phyloP scores from a whole-genome alignment of 2,888 invertebrate species.

The Rutpela maculata region DNA sequence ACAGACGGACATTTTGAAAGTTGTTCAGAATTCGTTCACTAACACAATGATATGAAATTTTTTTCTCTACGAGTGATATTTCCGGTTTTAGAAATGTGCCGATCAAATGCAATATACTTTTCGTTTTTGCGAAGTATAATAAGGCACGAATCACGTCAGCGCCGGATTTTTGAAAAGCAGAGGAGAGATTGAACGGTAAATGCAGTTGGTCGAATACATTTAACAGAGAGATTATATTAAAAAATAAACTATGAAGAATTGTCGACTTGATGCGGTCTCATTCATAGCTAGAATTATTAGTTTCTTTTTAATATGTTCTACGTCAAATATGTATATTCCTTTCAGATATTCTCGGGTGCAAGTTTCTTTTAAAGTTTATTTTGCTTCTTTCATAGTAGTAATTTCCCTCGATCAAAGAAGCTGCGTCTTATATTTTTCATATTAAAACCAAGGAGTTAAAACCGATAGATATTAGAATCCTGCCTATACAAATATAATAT shows the following conservation, averaged over 20 bases:
- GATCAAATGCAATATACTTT: too few relatives aligned
- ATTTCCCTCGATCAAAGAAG: slow-evolving; percentile 17
- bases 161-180: too few relatives aligned
- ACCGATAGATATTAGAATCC: slow-evolving; percentile 46
- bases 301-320: slow-evolving; percentile 3
- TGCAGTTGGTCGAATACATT: background rate
- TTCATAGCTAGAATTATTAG: background rate
- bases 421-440: slow-evolving; percentile 22
- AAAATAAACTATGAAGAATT: background rate
- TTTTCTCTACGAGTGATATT: too few relatives aligned
- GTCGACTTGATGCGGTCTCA: background rate
- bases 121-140: too few relatives aligned
- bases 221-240: background rate
- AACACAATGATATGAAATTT: too few relatives aligned
- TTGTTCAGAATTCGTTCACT: too few relatives aligned
- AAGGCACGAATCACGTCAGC: too few relatives aligned
- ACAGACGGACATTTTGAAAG: too few relatives aligned
- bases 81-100: too few relatives aligned
- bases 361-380: slow-evolving; percentile 8
- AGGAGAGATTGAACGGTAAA: too few relatives aligned
- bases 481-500: slow-evolving; percentile 48
- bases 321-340: slow-evolving; percentile 12
- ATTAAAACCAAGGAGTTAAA: slow-evolving; percentile 23
- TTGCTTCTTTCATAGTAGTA: slow-evolving; percentile 18
- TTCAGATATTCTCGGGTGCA: background rate